These are phyloP conservation scores for Bubalus kerabau DNA, from an alignment of 2,113 vertebrate genomes.

Conservation along the genomic window DNA sequence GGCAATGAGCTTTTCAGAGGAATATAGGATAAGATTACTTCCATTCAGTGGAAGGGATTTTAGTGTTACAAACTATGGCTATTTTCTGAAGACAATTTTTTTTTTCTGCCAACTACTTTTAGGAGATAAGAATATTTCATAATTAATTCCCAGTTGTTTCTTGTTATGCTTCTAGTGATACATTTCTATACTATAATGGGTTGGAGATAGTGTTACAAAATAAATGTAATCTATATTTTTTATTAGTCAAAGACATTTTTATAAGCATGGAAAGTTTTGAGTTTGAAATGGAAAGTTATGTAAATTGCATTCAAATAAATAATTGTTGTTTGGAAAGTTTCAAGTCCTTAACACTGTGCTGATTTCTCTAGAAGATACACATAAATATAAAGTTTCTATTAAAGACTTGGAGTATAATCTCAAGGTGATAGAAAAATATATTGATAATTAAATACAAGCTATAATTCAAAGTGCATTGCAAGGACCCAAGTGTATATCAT, in stretches of 20 bases:
- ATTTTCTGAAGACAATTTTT: background rate
- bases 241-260: background rate
- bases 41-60: background rate
- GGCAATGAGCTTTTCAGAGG: background rate
- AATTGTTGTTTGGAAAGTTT: background rate
- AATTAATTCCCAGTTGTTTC: background rate
- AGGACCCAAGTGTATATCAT: background rate
- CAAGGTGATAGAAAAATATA: background rate
- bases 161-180: background rate
- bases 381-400: background rate
- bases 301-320: slow-evolving; percentile 27
- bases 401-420: background rate
- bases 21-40: background rate
- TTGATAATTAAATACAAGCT: background rate
- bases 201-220: background rate
- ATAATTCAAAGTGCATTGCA: background rate
- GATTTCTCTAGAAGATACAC: background rate
- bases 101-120: background rate
- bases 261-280: background rate
- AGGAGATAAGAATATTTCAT: slow-evolving; percentile 8
- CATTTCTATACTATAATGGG: background rate
- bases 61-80: background rate
- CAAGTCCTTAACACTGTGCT: background rate
- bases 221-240: background rate
- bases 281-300: background rate